Base-by-base conservation (phyloP, 2,888 invertebrate genomes). In the Cactoblastis cactorum region DNA sequence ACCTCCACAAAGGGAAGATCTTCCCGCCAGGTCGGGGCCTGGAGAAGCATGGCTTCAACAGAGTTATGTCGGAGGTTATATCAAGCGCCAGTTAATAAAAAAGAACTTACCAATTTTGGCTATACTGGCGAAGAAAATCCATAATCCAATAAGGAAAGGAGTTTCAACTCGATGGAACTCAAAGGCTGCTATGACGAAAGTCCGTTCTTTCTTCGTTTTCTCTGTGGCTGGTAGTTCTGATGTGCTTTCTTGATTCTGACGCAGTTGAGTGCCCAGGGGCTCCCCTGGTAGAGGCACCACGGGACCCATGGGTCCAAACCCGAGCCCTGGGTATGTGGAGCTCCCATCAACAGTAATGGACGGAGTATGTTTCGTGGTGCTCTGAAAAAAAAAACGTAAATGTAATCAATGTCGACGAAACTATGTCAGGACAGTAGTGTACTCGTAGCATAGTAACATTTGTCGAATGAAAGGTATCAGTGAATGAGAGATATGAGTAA, bases 31-130 rank as follows among this genome's bases (percentile, higher is more conserved):
- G n/a, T n/a, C n/a, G n/a, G n/a, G n/a, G n/a, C n/a, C n/a, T n/a
- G n/a, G n/a, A n/a, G n/a, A n/a, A n/a, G n/a, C n/a, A n/a, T n/a
- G n/a, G n/a, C n/a, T n/a, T n/a, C n/a, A n/a, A n/a, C n/a, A n/a
- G n/a, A n/a, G n/a, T n/a, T n/a, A n/a, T n/a, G n/a, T n/a, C n/a
- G n/a, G n/a, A n/a, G n/a, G n/a, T n/a, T n/a, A n/a, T n/a, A n/a
- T n/a, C n/a, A n/a, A n/a, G n/a, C n/a, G n/a, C n/a, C n/a, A n/a
- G n/a, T n/a, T n/a, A n/a, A n/a, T n/a, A n/a, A n/a, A n/a, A n/a
- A n/a, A n/a, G n/a, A 52, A 59, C 95, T 94, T 79, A 98, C 98
- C 97, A 74, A 98, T 98, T 92, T 98, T 98, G 11, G 98, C 98
- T 65, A 98, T 89, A 79, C 97, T 97, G 43, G 98, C 98, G 69